Base-by-base conservation (phyloP, 2,888 invertebrate genomes). In the Callinectes sapidus region DNA sequence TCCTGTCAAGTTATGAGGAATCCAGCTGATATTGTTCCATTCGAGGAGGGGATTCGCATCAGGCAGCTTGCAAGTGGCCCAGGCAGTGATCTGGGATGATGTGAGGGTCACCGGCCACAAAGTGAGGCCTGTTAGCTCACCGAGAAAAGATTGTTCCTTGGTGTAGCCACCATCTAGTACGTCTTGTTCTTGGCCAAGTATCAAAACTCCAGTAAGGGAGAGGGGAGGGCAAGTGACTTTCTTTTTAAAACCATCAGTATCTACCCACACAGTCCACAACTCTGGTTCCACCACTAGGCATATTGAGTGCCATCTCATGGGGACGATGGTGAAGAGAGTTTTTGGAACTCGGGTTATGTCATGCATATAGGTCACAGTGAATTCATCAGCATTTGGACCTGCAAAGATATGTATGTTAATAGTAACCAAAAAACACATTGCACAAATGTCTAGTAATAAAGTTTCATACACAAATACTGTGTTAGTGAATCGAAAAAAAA, bases 131-230 rank as follows among this genome's bases (percentile, higher is more conserved):
- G 91, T 91, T 61, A 91, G 28, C 48, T 77, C 16, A 6, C 91
- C 91, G n/a, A 87, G 35, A 16, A 87, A 91, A 18, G 91, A 87
- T 71, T 87, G 87, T 28, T 66, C 48, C 32, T 66, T 87, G 91
- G 91, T 87, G 87, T 91, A 87, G 0, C 91, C 91, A 55, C 71
- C 91, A 23, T 87, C 91, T 1, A 91, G 13, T 16, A 16, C 48
- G 35, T 91, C 91, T 87, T 91, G 87, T 2, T 91, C 91, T 42
- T 91, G 91, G 14, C 91, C 91, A n/a, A 91, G 48, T 10, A 91
- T 61, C 28, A 87, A 10, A 13, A 71, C 8, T 6, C 91, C 91
- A 48, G 16, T 48, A 28, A 91, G 87, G 6, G 91, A 61, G 18
- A 87, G 87, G 1, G 87, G 71, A 54, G 54, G 54, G 5, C 32